Evolutionary conservation across 2,888 invertebrate species (phyloP), one percentile per base, ranked within the genome.

Genomic region (Reticulitermes lucifugus): DNA sequence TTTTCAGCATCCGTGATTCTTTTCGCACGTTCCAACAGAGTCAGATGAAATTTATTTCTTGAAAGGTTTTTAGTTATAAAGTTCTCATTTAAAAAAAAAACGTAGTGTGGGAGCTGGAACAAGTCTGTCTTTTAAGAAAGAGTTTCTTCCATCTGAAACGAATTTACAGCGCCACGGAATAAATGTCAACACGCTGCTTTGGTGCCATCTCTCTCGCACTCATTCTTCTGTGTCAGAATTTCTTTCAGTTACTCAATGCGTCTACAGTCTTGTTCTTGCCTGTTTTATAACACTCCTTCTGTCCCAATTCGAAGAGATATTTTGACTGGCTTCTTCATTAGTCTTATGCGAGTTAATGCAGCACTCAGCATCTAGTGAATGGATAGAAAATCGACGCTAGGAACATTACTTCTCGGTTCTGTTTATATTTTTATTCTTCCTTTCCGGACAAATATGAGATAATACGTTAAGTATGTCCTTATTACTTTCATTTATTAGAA

Each of bases 151-250:
- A 6, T 65, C 65, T n/a, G 25, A 65, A 65, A 65, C 25, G 65
- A 65, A 65, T 65, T 65, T 14, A 65, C 65, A 65, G 14, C 65
- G 7, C 65, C 25, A 25, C 25, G 9, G 25, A 9, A 25, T 65
- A 60, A 60, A 60, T n/a, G 60, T 60, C 60, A 60, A 60, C 60
- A 60, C 60, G 60, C 60, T 60, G 60, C 21, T 21, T 60, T 60
- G 14, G 60, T 65, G 65, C 65, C 25, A 4, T 25, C 25, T 65
- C 25, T 10, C 55, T 14, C 14, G 25, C 25, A 10, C 65, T 65
- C 65, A 10, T 12, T 25, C 65, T 65, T 65, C 25, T 65, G 65
- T 65, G 65, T 25, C 65, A 65, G 14, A 25, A 25, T 9, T 65
- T 65, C 10, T 14, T 65, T 65, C 25, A 2, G 65, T 65, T n/a